A percentile compares a stretch with the other conserved stretches of the same genome.
These are phyloP conservation scores for Pterocles orientalis DNA, from an alignment of 2,113 vertebrate genomes.

Conservation along the genomic window DNA sequence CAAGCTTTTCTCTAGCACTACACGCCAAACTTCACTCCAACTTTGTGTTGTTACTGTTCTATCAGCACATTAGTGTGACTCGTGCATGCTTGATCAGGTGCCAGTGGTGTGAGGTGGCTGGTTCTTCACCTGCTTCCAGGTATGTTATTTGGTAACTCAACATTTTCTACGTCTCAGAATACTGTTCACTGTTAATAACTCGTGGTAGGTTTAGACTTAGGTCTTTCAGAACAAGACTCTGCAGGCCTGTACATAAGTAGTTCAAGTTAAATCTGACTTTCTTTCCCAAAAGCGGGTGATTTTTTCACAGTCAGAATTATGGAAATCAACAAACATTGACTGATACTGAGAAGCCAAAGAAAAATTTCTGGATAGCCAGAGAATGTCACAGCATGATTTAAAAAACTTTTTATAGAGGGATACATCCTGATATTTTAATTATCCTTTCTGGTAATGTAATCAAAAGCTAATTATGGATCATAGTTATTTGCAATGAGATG, in stretches of 20 bases:
- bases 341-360: neutral
- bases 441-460: conserved; percentile 35
- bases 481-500: neutral
- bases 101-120: neutral
- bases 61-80: neutral
- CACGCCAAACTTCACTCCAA: neutral
- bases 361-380: neutral
- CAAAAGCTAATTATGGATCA: conserved; percentile 44
- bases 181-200: neutral
- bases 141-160: neutral
- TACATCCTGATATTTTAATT: conserved; percentile 19
- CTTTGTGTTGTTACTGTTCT: neutral
- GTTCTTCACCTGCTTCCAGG: neutral
- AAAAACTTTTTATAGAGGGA: neutral
- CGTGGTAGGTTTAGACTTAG: neutral
- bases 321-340: neutral
- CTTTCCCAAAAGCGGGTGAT: neutral
- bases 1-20: neutral
- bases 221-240: neutral
- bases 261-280: neutral
- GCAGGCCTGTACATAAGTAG: rapidly evolving
- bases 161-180: neutral
- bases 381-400: neutral
- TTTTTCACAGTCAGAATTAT: neutral
- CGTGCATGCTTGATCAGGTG: rapidly evolving